Conservation (phyloP, 2,888 invertebrate genomes). For the Lathronympha strigana region DNA sequence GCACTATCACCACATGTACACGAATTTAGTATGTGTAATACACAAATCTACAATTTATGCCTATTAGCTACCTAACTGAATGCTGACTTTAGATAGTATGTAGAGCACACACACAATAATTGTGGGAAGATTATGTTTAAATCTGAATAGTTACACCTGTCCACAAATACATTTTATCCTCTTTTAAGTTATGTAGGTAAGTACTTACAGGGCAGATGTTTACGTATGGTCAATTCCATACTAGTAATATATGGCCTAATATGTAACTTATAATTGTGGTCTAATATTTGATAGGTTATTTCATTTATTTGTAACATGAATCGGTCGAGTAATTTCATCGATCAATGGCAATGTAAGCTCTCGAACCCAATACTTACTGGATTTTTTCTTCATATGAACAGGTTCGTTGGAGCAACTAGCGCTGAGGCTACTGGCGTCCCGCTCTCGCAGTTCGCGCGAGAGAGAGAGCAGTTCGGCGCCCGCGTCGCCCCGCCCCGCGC, state of each 20-base stretch:
- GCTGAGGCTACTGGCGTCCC: constrained; percentile 70
- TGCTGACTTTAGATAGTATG: neutral
- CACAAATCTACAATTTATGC: neutral
- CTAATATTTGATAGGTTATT: too few species aligned
- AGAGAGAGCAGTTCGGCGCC: constrained; percentile 75
- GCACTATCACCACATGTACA: too few species aligned
- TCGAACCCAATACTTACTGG: neutral
- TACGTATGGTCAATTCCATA: too few species aligned
- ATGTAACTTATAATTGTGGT: too few species aligned
- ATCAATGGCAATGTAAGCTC: too few species aligned
- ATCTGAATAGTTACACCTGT: neutral
- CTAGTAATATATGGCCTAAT: too few species aligned
- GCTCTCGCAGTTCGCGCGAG: constrained; percentile 58
- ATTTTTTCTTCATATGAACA: constrained; percentile 42
- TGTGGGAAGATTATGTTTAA: neutral
- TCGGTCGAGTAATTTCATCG: too few species aligned
- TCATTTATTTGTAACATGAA: too few species aligned
- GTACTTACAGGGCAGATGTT: too few species aligned
- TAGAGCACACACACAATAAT: neutral
- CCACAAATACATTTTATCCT: too few species aligned
- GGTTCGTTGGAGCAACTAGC: constrained; percentile 78
- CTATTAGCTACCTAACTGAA: neutral
- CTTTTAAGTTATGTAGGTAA: too few species aligned
- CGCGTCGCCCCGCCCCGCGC: constrained; percentile 86
- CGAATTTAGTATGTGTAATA: neutral